Conservation (phyloP, 2,113 vertebrate species). For the Notothenia rossii region DNA sequence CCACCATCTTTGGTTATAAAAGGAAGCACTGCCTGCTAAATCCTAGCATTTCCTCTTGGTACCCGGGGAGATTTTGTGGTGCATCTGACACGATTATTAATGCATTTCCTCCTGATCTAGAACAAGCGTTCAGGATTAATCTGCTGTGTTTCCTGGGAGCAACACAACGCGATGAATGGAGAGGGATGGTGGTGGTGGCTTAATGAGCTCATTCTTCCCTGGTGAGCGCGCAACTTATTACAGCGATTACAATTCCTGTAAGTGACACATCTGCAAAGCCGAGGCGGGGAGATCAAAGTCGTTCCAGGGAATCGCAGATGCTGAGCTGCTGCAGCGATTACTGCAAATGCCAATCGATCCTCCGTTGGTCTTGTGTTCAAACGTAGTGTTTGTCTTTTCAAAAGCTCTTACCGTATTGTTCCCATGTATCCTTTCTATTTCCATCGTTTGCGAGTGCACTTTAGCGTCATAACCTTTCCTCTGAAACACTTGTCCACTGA, state of each 20-base stretch:
- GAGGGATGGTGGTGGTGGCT: background rate
- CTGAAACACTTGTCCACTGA: too few species aligned
- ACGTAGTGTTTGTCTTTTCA: background rate
- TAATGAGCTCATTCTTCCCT: slow-evolving; percentile 47
- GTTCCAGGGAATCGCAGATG: background rate
- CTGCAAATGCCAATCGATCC: slow-evolving; percentile 7
- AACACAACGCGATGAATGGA: slow-evolving; percentile 32
- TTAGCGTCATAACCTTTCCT: background rate
- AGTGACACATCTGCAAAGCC: slow-evolving; percentile 32
- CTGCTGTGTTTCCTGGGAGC: slow-evolving; percentile 29
- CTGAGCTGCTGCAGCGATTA: slow-evolving; percentile 1
- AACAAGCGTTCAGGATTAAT: slow-evolving; percentile 5
- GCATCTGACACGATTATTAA: slow-evolving; percentile 44
- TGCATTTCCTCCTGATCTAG: background rate
- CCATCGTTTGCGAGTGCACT: background rate
- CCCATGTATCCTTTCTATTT: background rate
- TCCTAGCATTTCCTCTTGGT: background rate
- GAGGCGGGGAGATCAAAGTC: slow-evolving; percentile 7
- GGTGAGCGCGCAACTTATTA: slow-evolving; percentile 43
- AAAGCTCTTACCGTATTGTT: background rate
- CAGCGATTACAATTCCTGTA: slow-evolving; percentile 48
- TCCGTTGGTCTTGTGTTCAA: background rate
- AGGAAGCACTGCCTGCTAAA: slow-evolving; percentile 12
- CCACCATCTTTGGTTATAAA: background rate
- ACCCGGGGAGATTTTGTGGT: slow-evolving; percentile 9